Evolutionary conservation across 2,888 invertebrate species (phyloP), one percentile per base, ranked within the genome.

Genomic region (Keiferia lycopersicella): DNA sequence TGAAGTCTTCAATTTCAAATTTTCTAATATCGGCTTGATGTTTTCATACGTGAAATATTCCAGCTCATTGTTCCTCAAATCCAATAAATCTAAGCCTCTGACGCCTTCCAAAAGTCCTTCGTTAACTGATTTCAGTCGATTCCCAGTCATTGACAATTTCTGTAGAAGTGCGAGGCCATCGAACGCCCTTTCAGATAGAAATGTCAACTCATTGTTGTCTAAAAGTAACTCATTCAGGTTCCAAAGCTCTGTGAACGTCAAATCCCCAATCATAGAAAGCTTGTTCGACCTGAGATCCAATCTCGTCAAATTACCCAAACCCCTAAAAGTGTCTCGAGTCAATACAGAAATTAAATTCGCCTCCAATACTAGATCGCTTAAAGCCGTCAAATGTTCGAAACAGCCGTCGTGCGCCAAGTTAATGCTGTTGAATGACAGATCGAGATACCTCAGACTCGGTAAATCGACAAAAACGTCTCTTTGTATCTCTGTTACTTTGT

Each of bases 401-500:
- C 98, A 96, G 71, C 96, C 96, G 70, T 97, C 97, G 76, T 98
- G 98, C 56, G 97, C 92, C 61, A 95, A 93, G 77, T 95, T 96
- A 70, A 99, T 93, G 77, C 94, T 95, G 88, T 99, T 99, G 80
- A 95, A 95, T 79, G 97, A 97, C 71, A 99, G 92, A 79, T 95
- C 95, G 67, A 99, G 93, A 71, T 95, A 94, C 78, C 94, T 94
- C 74, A 96, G 88, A 66, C 92, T 92, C 2, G 96, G 96, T 68
- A 96, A 86, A 83, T 95, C 94, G 58, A 95, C 93, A 80, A 97
- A 97, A 58, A 96, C 95, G 74, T 94, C 94, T 67, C 95, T 93
- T 79, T 95, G 94, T 76, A 97, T 93, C 81, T 96, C 96, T 30
- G 93, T 92, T 76, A 97, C 94, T 80, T 94, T 93, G 88, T 97